Evolutionary conservation across 2,888 invertebrate species (phyloP).

Genomic region (Hedya salicella): DNA sequence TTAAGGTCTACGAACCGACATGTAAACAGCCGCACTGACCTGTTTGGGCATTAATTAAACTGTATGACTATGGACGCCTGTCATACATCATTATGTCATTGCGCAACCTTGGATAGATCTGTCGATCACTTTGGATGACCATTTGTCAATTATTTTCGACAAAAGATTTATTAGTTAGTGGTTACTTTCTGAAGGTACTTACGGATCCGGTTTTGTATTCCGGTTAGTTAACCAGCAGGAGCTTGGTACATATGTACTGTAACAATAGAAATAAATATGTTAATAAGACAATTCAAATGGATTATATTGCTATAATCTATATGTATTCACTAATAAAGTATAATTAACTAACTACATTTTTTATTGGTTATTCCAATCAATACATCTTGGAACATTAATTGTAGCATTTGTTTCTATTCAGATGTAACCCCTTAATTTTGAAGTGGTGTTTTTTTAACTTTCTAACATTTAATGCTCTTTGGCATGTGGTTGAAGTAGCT

Average conservation of each 20-base stretch:
- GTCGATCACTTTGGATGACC: slow-evolving; percentile 1
- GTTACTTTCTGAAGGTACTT: not conserved
- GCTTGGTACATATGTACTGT: slow-evolving; percentile 60
- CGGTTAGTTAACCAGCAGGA: not conserved
- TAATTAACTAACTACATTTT: no score
- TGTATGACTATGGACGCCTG: slow-evolving; percentile 26
- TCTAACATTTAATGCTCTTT: no score
- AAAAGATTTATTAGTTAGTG: not conserved
- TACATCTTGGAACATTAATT: no score
- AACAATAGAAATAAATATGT: slow-evolving; percentile 52
- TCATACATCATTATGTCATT: slow-evolving; percentile 19
- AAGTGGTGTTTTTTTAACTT: no score
- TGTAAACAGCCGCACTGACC: slow-evolving; percentile 53
- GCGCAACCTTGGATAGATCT: slow-evolving; percentile 11
- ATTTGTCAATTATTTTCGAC: slow-evolving; percentile 1
- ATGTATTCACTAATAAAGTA: no score
- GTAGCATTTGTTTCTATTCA: no score
- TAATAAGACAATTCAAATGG: slow-evolving; percentile 20
- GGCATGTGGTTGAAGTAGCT: no score
- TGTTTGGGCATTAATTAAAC: slow-evolving; percentile 36
- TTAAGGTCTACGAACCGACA: slow-evolving; percentile 56
- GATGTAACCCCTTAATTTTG: no score
- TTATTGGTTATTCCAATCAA: no score
- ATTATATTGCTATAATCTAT: slow-evolving; percentile 10
- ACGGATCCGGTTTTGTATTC: not conserved